phyloP scores from a whole-genome alignment of 1,140 invertebrate genomes.

The Drosophila simulans region DNA sequence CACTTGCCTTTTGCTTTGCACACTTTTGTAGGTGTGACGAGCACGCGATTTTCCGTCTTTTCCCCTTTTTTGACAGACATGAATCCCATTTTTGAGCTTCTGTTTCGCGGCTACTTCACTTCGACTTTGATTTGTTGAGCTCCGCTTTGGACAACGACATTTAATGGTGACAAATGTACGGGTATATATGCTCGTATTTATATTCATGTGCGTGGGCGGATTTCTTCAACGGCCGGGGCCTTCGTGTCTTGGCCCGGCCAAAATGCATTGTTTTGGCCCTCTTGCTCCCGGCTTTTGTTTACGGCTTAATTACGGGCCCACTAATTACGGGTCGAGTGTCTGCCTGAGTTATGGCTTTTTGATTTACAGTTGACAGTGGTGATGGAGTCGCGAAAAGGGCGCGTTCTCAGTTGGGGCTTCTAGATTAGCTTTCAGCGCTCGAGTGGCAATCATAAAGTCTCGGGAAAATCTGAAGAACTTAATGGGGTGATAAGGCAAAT shows the following conservation, averaged over 20 bases:
- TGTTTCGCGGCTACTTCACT: constrained; percentile 41
- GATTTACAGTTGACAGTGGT: constrained; percentile 76
- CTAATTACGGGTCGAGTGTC: constrained; percentile 71
- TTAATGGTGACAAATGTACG: constrained; percentile 46
- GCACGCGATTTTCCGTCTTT: constrained; percentile 63
- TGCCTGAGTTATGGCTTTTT: constrained; percentile 68
- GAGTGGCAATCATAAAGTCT: neutral
- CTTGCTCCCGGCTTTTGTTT: constrained; percentile 27
- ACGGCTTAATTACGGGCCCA: constrained; percentile 66
- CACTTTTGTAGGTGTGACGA: constrained; percentile 70
- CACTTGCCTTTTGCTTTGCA: constrained; percentile 66
- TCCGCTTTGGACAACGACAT: constrained; percentile 40
- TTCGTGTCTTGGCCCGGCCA: constrained; percentile 32
- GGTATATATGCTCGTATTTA: constrained; percentile 10
- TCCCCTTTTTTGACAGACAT: constrained; percentile 2
- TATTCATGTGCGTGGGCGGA: constrained; percentile 44
- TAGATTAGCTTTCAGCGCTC: constrained; percentile 21
- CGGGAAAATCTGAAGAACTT: neutral
- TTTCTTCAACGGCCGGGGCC: constrained; percentile 23
- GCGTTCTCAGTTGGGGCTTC: constrained; percentile 12
- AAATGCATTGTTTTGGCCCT: constrained; percentile 31
- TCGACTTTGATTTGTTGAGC: constrained; percentile 49
- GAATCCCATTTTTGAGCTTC: constrained; percentile 31
- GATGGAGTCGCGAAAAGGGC: constrained; percentile 41
- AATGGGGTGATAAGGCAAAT: neutral